A percentile compares a stretch with the other conserved stretches of the same genome.
These are phyloP conservation scores for Hirtodrosophila cameraria DNA, from an alignment of 2,888 invertebrate genomes.

Conservation along the genomic window DNA sequence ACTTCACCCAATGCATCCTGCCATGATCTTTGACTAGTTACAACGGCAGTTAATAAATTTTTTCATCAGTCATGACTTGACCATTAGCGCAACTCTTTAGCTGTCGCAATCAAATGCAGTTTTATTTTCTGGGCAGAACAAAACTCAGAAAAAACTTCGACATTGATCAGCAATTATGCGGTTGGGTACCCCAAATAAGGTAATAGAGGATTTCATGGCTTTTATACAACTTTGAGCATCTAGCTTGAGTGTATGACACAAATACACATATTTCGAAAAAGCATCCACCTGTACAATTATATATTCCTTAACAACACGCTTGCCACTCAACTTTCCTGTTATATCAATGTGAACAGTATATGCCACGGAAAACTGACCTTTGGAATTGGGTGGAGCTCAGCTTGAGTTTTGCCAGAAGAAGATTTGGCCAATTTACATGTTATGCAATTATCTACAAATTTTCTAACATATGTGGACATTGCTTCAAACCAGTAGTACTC, in stretches of 20 bases:
- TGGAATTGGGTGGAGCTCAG: constrained; percentile 8
- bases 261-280: background rate
- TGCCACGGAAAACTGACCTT: constrained; percentile 8
- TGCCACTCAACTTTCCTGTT: background rate
- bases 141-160: constrained; percentile 15
- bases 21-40: background rate
- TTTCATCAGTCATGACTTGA: constrained; percentile 5
- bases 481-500: background rate
- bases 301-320: constrained; percentile 4
- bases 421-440: background rate
- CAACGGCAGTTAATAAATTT: background rate
- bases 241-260: background rate
- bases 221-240: constrained; percentile 10
- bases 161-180: constrained; percentile 28
- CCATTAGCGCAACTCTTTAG: constrained; percentile 5
- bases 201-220: constrained; percentile 5
- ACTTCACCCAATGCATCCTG: too few relatives aligned
- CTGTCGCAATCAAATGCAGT: constrained; percentile 8
- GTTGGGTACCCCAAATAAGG: constrained; percentile 13
- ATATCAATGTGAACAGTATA: constrained; percentile 6
- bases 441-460: constrained; percentile 5
- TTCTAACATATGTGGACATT: background rate
- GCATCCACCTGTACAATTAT: constrained; percentile 1
- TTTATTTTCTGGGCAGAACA: constrained; percentile 13
- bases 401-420: constrained; percentile 4